Base-by-base conservation (phyloP, 2,113 vertebrate genomes). In the Galbula dea region DNA sequence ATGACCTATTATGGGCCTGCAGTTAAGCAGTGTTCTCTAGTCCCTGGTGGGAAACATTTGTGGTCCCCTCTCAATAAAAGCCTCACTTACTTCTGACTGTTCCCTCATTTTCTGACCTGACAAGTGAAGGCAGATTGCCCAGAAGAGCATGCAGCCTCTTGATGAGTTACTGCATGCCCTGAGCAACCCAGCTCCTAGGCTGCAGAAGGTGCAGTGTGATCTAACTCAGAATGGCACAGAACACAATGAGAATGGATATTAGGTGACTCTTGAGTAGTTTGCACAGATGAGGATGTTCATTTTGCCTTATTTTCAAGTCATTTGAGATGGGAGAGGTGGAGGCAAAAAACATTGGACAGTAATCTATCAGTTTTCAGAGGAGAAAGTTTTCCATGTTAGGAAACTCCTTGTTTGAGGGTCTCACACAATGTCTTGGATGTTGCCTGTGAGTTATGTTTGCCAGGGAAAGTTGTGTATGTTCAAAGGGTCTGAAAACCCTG, bases 111-210 rank as follows among this genome's bases (percentile, higher is more conserved):
- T 52, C 51, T 59, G 57, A 15, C 24, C 18, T 46, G 43, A 24
- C 23, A 41, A 87, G 24, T 10, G 10, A 32, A 51, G 37, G 11
- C 30, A 39, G 20, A 16, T n/a, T 45, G 46, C 55, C 41, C 29
- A 8, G 3, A 12, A 4, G 30, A 67, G 24, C 30, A 4, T 22
- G 43, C 20, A 15, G 24, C 30, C 7, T 27, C 26, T 9, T 21
- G 1, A 3, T 20, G 8, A 5, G 39, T 41, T 26, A 6, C n/a
- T 12, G 43, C 23, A 0, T 17, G 52, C 19, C 12, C 18, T 46
- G 26, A 12, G 26, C 15, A 37, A 11, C 2, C 2, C 30, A 49
- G 27, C 30, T 36, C 19, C 9, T 19, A 15, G 86, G n/a, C 61
- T 46, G 34, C 34, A 39, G 54, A 16, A 54, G n/a, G 10, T 34